phyloP scores from a whole-genome alignment of 2,797 vertebrate species.

The Coregonus suidteri region DNA sequence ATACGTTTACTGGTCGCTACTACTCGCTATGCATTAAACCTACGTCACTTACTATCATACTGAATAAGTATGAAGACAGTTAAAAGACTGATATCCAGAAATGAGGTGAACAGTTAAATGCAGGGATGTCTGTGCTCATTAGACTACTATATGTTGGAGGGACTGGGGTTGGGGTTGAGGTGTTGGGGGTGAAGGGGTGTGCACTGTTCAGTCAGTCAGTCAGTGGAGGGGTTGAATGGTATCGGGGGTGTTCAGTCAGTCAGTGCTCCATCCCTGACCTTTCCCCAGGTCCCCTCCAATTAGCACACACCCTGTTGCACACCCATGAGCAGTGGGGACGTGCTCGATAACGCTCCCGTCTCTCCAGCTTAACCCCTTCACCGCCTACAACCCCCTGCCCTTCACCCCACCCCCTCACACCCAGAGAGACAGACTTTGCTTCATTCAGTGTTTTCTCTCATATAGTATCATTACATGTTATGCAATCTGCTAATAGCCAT shows the following conservation, averaged over 20 bases:
- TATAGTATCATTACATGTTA: conserved; percentile 18
- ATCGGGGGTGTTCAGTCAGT: not conserved
- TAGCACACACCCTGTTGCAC: conserved; percentile 43
- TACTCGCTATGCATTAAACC: not conserved
- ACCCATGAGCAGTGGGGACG: conserved; percentile 21
- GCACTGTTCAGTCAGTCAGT: too few relatives aligned
- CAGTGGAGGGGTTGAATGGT: not conserved
- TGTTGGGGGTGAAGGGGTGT: not conserved
- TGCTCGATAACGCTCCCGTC: conserved; percentile 22
- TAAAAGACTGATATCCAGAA: not conserved
- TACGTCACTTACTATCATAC: not conserved
- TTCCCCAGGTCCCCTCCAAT: conserved; percentile 40
- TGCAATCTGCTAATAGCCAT: conserved; percentile 28
- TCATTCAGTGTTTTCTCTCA: conserved; percentile 22
- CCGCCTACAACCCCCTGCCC: conserved; percentile 14
- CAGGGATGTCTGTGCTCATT: not conserved
- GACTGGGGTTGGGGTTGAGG: not conserved
- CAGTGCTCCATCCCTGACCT: conserved; percentile 32
- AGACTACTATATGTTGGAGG: not conserved
- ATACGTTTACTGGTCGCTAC: not conserved
- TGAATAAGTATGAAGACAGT: not conserved
- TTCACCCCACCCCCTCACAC: not conserved
- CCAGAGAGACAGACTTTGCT: conserved; percentile 23
- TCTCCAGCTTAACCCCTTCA: conserved; percentile 38
- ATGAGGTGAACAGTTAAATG: not conserved